phyloP scores from a whole-genome alignment of 1,140 invertebrate genomes.

The Drosophila neocordata region DNA sequence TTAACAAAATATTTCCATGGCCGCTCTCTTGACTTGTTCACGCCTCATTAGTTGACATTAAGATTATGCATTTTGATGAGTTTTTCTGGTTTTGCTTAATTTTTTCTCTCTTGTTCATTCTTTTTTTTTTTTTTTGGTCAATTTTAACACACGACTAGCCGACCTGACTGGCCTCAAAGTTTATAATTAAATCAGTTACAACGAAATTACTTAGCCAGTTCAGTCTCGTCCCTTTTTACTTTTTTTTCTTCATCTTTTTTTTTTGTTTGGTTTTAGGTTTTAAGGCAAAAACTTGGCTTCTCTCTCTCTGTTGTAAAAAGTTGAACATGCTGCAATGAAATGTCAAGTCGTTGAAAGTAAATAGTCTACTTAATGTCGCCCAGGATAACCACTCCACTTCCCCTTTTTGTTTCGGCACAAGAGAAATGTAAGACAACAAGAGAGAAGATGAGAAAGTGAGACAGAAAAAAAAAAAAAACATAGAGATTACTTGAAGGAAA shows the following conservation, averaged over 20 bases:
- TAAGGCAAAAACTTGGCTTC: neutral
- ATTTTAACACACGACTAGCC: conserved; percentile 50
- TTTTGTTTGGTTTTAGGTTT: neutral
- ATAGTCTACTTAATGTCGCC: conserved; percentile 60
- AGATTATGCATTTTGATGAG: conserved; percentile 59
- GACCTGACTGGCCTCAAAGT: conserved; percentile 25
- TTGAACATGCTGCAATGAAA: conserved; percentile 34
- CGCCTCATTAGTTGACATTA: conserved; percentile 55
- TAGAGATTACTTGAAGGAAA: conserved; percentile 22
- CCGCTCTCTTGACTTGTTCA: conserved; percentile 31
- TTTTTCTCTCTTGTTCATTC: conserved; percentile 12
- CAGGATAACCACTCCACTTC: conserved; percentile 34
- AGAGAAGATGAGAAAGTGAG: conserved; percentile 4
- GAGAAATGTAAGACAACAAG: neutral
- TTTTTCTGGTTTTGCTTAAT: conserved; percentile 53
- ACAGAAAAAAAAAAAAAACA: neutral
- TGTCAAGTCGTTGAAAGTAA: conserved; percentile 51
- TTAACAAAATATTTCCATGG: neutral
- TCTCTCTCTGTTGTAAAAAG: conserved; percentile 13
- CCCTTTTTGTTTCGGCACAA: neutral
- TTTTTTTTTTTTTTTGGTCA: conserved; percentile 19
- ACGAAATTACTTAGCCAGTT: conserved; percentile 46
- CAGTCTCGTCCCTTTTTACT: neutral
- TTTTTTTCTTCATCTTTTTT: neutral
- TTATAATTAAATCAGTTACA: conserved; percentile 67